Evolutionary conservation across 2,113 vertebrate species (phyloP).

Genomic region (Lipophrys pholis): DNA sequence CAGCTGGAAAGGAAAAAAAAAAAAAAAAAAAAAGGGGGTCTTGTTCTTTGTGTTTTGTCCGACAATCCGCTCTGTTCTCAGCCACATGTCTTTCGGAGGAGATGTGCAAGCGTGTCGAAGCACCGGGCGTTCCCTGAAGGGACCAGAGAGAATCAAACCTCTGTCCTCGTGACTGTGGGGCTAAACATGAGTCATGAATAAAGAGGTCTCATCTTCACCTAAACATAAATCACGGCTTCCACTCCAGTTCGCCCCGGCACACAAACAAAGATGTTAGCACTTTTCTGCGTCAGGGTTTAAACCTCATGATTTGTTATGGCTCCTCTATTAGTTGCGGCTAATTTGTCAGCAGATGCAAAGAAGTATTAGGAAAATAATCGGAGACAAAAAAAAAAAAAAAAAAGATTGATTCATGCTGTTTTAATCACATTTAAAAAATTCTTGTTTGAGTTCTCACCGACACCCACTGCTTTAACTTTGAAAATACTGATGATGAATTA

Average conservation of each 20-base stretch:
- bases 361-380: too few species aligned
- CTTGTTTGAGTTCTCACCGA: too few species aligned
- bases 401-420: too few species aligned
- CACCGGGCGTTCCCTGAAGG: conserved; percentile 42
- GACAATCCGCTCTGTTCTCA: conserved; percentile 49
- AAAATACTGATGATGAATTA: too few species aligned
- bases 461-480: too few species aligned
- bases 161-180: not conserved
- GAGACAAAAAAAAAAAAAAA: too few species aligned
- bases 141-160: conserved; percentile 14
- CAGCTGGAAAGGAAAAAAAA: conserved; percentile 57
- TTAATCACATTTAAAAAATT: too few species aligned
- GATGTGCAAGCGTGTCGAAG: conserved; percentile 31
- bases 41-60: conserved; percentile 64
- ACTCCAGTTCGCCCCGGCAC: not conserved
- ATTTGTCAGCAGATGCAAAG: too few species aligned
- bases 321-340: too few species aligned
- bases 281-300: too few species aligned
- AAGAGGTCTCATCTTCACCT: not conserved
- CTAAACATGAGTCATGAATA: not conserved
- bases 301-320: too few species aligned
- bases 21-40: conserved; percentile 53
- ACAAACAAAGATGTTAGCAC: too few species aligned
- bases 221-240: not conserved
- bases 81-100: conserved; percentile 46